phyloP scores from a whole-genome alignment of 2,113 vertebrate genomes.

The Sinocyclocheilus maitianheensis region DNA sequence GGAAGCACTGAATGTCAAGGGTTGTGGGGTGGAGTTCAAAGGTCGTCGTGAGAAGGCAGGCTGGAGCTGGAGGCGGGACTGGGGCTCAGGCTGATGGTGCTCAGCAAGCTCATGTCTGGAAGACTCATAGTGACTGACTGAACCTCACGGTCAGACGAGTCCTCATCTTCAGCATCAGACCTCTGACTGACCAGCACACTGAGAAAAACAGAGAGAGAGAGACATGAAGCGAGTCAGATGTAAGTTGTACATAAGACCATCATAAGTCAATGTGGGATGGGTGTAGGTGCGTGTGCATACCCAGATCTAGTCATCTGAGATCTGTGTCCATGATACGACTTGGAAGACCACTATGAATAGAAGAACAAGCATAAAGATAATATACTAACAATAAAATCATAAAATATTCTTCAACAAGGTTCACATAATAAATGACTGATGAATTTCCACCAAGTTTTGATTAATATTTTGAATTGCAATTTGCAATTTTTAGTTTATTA shows the following conservation, averaged over 20 bases:
- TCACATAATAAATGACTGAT: background rate
- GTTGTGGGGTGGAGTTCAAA: constrained; percentile 21
- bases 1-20: constrained; percentile 34
- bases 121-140: constrained; percentile 56
- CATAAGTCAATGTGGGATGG: background rate
- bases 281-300: constrained; percentile 40
- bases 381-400: background rate
- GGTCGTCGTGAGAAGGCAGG: constrained; percentile 21
- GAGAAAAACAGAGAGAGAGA: background rate
- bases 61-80: constrained; percentile 37
- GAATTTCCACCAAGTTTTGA: background rate
- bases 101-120: constrained; percentile 54
- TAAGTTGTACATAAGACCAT: background rate
- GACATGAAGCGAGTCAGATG: background rate
- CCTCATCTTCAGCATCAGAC: constrained; percentile 52
- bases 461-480: too few relatives aligned
- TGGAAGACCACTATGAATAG: constrained; percentile 57
- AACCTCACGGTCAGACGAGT: constrained; percentile 56
- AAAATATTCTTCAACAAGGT: background rate
- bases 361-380: background rate
- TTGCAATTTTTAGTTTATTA: too few relatives aligned
- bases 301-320: constrained; percentile 49
- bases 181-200: constrained; percentile 48
- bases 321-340: constrained; percentile 41
- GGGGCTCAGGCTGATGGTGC: constrained; percentile 39